Conservation (phyloP, 2,113 vertebrate genomes). For the Chloebia gouldiae region DNA sequence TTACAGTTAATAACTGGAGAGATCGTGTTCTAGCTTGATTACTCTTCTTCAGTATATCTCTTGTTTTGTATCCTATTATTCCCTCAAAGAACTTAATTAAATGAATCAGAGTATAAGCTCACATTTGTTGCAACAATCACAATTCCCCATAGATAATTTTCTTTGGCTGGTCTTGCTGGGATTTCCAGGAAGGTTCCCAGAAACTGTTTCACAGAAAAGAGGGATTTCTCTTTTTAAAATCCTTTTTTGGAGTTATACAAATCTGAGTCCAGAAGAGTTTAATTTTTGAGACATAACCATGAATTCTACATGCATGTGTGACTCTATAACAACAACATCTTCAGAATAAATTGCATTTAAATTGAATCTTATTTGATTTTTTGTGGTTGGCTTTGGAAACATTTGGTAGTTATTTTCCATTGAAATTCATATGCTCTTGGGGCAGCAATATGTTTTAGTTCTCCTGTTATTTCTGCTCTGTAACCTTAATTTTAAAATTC, state of each 20-base stretch:
- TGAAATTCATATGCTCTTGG: slow-evolving; percentile 53
- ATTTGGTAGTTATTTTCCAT: slow-evolving; percentile 69
- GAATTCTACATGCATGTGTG: slow-evolving; percentile 36
- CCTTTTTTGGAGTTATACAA: slow-evolving; percentile 36
- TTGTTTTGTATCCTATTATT: slow-evolving; percentile 47
- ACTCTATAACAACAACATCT: slow-evolving; percentile 22
- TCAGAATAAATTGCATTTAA: slow-evolving; percentile 21
- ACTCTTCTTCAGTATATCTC: slow-evolving; percentile 6
- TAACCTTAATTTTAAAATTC: slow-evolving; percentile 1
- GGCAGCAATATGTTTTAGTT: slow-evolving; percentile 20
- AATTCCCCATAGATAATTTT: slow-evolving; percentile 59
- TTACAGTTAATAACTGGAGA: neutral
- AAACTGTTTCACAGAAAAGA: slow-evolving; percentile 50
- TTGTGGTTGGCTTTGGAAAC: slow-evolving; percentile 57
- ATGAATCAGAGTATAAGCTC: slow-evolving; percentile 50
- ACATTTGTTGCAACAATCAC: slow-evolving; percentile 52
- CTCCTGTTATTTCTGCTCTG: slow-evolving; percentile 15
- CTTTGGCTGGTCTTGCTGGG: slow-evolving; percentile 50
- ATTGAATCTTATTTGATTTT: slow-evolving; percentile 46
- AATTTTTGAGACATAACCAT: slow-evolving; percentile 47
- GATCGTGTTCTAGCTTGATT: slow-evolving; percentile 21
- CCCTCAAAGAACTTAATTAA: slow-evolving; percentile 33
- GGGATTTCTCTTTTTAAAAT: slow-evolving; percentile 47
- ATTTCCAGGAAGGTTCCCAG: slow-evolving; percentile 62
- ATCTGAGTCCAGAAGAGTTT: slow-evolving; percentile 48